phyloP scores from a whole-genome alignment of 2,113 vertebrate species.

The Vicugna pacos region DNA sequence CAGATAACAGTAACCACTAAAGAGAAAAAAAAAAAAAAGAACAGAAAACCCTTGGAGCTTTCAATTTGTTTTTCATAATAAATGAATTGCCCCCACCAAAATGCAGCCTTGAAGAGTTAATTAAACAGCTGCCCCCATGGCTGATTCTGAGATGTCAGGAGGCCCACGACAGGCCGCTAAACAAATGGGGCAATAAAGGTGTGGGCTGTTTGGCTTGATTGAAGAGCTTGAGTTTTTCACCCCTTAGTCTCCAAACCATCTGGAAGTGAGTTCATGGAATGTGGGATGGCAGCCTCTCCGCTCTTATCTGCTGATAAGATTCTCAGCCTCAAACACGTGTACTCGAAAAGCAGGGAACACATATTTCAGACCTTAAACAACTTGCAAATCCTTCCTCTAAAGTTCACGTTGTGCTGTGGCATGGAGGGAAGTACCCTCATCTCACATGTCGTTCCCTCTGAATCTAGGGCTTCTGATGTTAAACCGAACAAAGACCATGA shows the following conservation, averaged over 20 bases:
- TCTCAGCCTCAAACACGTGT: slow-evolving; percentile 75
- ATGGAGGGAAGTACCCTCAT: not conserved
- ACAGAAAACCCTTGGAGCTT: not conserved
- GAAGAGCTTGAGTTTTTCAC: slow-evolving; percentile 82
- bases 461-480: not conserved
- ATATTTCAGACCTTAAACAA: slow-evolving; percentile 74
- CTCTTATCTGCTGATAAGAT: slow-evolving; percentile 86
- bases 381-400: slow-evolving; percentile 50
- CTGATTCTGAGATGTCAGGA: slow-evolving; percentile 79
- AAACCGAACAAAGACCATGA: not conserved
- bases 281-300: slow-evolving; percentile 84
- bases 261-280: slow-evolving; percentile 85
- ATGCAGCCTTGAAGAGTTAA: slow-evolving; percentile 85
- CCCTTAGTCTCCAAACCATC: slow-evolving; percentile 82
- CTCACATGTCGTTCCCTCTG: too few species aligned
- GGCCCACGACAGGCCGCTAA: slow-evolving; percentile 81
- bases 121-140: slow-evolving; percentile 85
- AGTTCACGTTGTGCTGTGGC: not conserved
- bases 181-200: slow-evolving; percentile 87
- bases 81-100: slow-evolving; percentile 77
- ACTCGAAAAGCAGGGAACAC: slow-evolving; percentile 74
- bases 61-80: slow-evolving; percentile 84
- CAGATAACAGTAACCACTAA: slow-evolving; percentile 82
- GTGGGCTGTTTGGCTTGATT: slow-evolving; percentile 81
- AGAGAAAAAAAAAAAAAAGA: slow-evolving; percentile 59